Evolutionary conservation across 2,797 vertebrate species (phyloP).

Genomic region (Acestrorhynchus altus): DNA sequence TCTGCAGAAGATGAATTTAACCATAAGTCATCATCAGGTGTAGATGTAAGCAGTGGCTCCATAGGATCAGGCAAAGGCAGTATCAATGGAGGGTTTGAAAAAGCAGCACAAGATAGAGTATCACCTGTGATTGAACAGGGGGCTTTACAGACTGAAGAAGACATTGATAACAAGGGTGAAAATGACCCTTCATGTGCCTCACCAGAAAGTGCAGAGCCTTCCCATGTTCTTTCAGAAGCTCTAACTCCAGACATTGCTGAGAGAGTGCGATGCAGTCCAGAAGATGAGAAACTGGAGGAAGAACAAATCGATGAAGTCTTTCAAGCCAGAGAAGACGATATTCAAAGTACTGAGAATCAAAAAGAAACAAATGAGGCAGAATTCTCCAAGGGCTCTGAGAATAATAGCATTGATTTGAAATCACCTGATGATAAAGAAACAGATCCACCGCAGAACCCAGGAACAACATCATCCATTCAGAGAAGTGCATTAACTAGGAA

Average conservation of each 20-base stretch:
- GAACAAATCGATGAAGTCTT: constrained; percentile 64
- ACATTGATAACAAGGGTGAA: constrained; percentile 29
- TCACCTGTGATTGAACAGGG: constrained; percentile 18
- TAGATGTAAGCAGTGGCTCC: constrained; percentile 92
- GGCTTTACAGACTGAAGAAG: constrained; percentile 44
- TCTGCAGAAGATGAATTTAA: constrained; percentile 78
- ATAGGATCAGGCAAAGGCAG: constrained; percentile 87
- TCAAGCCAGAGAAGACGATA: constrained; percentile 65
- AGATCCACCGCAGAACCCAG: constrained; percentile 59
- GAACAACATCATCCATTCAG: constrained; percentile 51
- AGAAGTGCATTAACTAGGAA: constrained; percentile 55
- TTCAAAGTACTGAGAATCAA: constrained; percentile 64
- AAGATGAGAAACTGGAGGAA: constrained; percentile 41
- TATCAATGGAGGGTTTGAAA: constrained; percentile 66
- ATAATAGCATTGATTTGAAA: constrained; percentile 61
- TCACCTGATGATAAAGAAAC: constrained; percentile 54
- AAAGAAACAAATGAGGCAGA: constrained; percentile 59
- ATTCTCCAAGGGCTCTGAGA: constrained; percentile 63
- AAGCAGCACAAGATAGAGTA: constrained; percentile 39
- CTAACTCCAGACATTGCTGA: constrained; percentile 60
- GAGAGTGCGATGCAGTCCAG: constrained; percentile 58
- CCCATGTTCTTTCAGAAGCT: constrained; percentile 48
- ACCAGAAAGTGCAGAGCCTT: constrained; percentile 56
- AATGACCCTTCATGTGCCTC: constrained; percentile 7
- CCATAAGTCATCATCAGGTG: constrained; percentile 90